These are phyloP conservation scores for Timandra comae DNA, from an alignment of 2,888 invertebrate genomes.

Conservation along the genomic window DNA sequence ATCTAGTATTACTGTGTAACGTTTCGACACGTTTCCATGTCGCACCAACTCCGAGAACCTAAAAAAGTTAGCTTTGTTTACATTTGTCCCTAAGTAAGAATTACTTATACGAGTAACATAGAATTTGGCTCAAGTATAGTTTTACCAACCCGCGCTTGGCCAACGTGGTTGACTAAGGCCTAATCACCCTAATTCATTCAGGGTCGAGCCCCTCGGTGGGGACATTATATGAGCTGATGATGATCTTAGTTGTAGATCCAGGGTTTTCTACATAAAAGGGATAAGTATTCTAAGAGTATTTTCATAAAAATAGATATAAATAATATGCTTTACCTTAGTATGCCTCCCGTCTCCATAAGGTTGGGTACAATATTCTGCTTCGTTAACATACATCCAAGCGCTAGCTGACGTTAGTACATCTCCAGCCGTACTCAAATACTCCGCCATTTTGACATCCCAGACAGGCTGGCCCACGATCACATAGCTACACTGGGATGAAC, in stretches of 20 bases:
- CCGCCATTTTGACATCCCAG: slow-evolving; percentile 72
- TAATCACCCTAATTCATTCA: no score
- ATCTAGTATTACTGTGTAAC: slow-evolving; percentile 9
- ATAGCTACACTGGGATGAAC: slow-evolving; percentile 69
- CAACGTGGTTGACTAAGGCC: no score
- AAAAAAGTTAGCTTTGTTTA: no score
- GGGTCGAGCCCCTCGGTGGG: no score
- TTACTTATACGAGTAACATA: no score
- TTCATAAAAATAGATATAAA: background rate
- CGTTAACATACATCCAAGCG: slow-evolving; percentile 78
- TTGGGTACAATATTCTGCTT: slow-evolving; percentile 76
- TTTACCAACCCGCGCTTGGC: no score
- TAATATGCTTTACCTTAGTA: slow-evolving; percentile 43
- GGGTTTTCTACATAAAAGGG: no score
- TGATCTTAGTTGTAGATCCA: no score
- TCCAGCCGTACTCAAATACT: slow-evolving; percentile 71
- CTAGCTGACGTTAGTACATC: slow-evolving; percentile 78
- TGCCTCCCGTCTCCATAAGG: slow-evolving; percentile 71
- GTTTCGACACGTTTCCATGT: slow-evolving; percentile 55
- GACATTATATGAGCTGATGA: no score
- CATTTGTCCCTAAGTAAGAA: no score
- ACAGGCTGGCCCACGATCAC: slow-evolving; percentile 79
- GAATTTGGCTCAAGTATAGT: no score
- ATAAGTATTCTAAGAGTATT: no score
- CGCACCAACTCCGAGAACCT: slow-evolving; percentile 56